Evolutionary conservation across 2,888 invertebrate genomes (phyloP), one percentile per base, ranked within the genome.

Genomic region (Drosophila siamana): DNA sequence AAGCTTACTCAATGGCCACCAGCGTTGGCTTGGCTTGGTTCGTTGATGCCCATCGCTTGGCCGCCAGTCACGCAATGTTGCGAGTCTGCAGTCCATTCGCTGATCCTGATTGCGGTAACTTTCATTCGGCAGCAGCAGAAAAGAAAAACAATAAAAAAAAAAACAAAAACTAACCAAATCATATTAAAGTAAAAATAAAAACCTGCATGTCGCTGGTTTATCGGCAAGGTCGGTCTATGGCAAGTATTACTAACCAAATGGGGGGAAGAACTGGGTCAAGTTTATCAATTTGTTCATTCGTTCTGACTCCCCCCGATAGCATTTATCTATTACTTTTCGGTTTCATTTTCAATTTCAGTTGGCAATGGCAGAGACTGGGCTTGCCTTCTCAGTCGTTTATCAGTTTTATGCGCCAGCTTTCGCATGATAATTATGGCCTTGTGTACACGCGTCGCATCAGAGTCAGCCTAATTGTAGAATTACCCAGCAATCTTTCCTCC

Each of bases 1-100:
- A 87, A 83, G 83, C 86, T 76, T 69, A 71, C 71, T 50, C 67
- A 78, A 69, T 41, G 75, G 63, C 80, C 82, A 83, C 81, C 81
- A 59, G 62, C 63, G 84, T 63, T 44, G 73, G 54, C 44, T 44
- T 26, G n/a, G 9, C 5, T n/a, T 15, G 16, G n/a, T 11, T 8
- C 54, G 36, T 13, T 41, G 43, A 43, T 28, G 19, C 19, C n/a
- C n/a, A n/a, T 19, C 19, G 11, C 30, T 9, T 38, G 36, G 36
- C 36, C 36, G 15, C 13, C 54, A 73, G 78, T 73, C 75, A 75
- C 75, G 75, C 75, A 78, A 75, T 69, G 61, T 54, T 60, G 64
- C 51, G 51, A 50, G 57, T 51, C 59, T 59, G 38, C 28, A n/a
- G 16, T 55, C 33, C 47, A 55, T 46, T 41, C 57, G 44, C 33